Percentiles rank a stretch among this genome's conserved stretches.
These are phyloP conservation scores for Thumatha senex DNA, from an alignment of 2,888 invertebrate species.

Conservation along the genomic window DNA sequence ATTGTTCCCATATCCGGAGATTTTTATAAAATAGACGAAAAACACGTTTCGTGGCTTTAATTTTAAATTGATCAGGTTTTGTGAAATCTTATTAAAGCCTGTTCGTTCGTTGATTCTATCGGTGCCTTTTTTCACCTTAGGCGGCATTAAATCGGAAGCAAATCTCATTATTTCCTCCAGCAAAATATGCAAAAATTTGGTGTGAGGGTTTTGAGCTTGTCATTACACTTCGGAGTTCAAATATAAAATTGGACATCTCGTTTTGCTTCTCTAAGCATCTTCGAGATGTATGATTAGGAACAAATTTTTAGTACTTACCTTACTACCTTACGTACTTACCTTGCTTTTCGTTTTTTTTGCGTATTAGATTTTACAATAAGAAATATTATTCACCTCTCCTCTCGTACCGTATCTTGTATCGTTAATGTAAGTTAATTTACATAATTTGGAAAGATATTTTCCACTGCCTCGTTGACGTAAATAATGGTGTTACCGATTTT, in stretches of 20 bases:
- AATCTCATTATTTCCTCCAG: constrained; percentile 65
- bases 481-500: no score
- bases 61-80: constrained; percentile 83
- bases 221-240: constrained; percentile 13
- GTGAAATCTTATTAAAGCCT: constrained; percentile 78
- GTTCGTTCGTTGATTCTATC: constrained; percentile 57
- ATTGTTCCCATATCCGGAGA: constrained; percentile 78
- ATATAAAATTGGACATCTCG: neutral
- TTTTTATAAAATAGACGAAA: constrained; percentile 83
- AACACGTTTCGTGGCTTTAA: constrained; percentile 84
- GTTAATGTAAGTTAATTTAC: no score
- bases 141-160: constrained; percentile 51
- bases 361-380: no score
- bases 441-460: no score
- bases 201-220: constrained; percentile 45
- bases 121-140: constrained; percentile 59
- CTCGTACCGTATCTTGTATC: no score
- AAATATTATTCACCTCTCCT: no score
- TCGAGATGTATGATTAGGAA: no score
- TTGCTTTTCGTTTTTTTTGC: no score
- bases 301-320: no score
- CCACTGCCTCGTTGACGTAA: no score
- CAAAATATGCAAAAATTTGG: constrained; percentile 56
- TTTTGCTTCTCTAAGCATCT: no score
- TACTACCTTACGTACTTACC: no score